Conservation (phyloP, 2,113 vertebrate genomes). For the Sceloporus undulatus region DNA sequence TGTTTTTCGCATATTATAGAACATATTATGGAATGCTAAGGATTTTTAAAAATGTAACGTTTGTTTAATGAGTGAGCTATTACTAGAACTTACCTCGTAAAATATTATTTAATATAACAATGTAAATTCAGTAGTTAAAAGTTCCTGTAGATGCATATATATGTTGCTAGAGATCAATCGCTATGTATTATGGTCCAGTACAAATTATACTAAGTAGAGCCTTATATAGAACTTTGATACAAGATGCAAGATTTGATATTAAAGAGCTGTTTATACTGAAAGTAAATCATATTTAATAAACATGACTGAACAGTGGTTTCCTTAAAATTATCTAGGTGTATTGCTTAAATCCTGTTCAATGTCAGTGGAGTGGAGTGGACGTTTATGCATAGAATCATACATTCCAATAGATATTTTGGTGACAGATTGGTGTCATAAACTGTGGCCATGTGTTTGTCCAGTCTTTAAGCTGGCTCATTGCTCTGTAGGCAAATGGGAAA, state of each 20-base stretch:
- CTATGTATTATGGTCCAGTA: not conserved
- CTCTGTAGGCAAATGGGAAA: too few species aligned
- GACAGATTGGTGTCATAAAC: too few species aligned
- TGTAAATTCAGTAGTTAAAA: slow-evolving; percentile 10
- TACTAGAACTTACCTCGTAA: not conserved
- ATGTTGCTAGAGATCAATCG: not conserved
- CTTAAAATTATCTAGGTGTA: too few species aligned
- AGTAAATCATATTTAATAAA: not conserved
- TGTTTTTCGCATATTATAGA: not conserved
- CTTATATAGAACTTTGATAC: not conserved
- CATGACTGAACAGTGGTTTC: not conserved
- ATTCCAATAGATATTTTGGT: too few species aligned
- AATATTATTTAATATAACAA: slow-evolving; percentile 25
- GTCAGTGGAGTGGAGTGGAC: too few species aligned
- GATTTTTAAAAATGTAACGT: slow-evolving; percentile 25
- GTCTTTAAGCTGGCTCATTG: too few species aligned
- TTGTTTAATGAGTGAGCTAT: not conserved
- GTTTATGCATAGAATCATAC: too few species aligned
- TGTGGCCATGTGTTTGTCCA: too few species aligned
- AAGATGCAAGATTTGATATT: not conserved
- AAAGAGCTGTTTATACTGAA: not conserved
- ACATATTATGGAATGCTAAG: slow-evolving; percentile 27
- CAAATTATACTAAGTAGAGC: not conserved
- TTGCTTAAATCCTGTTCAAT: too few species aligned
- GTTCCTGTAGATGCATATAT: not conserved